These are phyloP conservation scores for Luscinia megarhynchos DNA, from an alignment of 2,797 vertebrate genomes.

Conservation along the genomic window DNA sequence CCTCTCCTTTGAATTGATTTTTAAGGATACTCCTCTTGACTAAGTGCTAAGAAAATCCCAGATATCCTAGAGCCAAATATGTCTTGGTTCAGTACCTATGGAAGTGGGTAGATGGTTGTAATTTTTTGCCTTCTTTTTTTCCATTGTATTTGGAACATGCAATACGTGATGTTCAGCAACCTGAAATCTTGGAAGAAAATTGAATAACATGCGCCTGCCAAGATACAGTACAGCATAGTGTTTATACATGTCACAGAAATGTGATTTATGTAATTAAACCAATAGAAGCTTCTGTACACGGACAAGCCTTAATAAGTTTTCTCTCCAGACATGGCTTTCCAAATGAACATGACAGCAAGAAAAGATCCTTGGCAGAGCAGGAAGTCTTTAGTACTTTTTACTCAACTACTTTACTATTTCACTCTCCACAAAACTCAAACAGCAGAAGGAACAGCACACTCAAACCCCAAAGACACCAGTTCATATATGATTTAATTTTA, in stretches of 20 bases:
- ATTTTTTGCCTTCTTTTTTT: not conserved
- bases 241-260: conserved; percentile 49
- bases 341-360: not conserved
- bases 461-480: not conserved
- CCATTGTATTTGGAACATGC: not conserved
- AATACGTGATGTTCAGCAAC: not conserved
- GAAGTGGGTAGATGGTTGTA: not conserved
- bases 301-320: conserved; percentile 16
- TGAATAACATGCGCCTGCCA: not conserved
- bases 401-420: not conserved
- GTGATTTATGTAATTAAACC: conserved; percentile 52
- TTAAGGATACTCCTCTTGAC: not conserved
- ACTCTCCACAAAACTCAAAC: not conserved
- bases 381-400: not conserved
- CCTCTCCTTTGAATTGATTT: not conserved
- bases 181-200: conserved; percentile 47
- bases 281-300: not conserved
- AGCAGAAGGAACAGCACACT: not conserved
- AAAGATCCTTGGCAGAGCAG: not conserved
- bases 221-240: not conserved
- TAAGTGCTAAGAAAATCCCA: not conserved
- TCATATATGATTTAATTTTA: not conserved
- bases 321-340: not conserved
- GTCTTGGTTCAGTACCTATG: fast-evolving
- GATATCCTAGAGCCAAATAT: not conserved